phyloP scores from a whole-genome alignment of 2,113 vertebrate genomes.

The Pogona vitticeps region DNA sequence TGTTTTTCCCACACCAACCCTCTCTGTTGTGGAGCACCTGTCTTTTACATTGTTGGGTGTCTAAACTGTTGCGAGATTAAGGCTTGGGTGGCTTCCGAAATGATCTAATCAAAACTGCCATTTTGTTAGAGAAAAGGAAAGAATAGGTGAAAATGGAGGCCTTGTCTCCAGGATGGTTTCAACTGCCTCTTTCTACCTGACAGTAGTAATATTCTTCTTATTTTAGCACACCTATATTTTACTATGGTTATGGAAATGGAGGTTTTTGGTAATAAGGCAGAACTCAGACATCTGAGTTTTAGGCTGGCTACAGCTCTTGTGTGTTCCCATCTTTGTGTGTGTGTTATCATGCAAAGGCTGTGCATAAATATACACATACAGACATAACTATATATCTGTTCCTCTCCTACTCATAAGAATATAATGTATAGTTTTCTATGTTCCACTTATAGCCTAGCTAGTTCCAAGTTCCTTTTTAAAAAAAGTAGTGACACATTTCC shows the following conservation, averaged over 20 bases:
- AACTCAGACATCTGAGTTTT: background rate
- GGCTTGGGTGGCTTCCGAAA: constrained; percentile 61
- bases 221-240: background rate
- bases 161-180: background rate
- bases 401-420: too few species aligned
- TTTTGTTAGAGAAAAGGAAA: constrained; percentile 51
- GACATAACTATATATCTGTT: too few species aligned
- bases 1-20: background rate
- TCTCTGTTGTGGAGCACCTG: constrained; percentile 49
- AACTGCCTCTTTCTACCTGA: fast-evolving
- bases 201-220: background rate
- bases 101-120: constrained; percentile 37
- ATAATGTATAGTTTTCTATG: too few species aligned
- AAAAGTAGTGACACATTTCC: too few species aligned
- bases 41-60: constrained; percentile 52
- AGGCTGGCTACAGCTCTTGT: too few species aligned
- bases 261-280: too few species aligned
- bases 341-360: too few species aligned
- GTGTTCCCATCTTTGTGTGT: too few species aligned
- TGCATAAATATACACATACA: too few species aligned
- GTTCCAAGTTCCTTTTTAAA: too few species aligned
- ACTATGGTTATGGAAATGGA: background rate
- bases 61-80: constrained; percentile 44
- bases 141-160: background rate
- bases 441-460: too few species aligned